These are phyloP conservation scores for Salminus brasiliensis DNA, from an alignment of 2,113 vertebrate species.

Conservation along the genomic window DNA sequence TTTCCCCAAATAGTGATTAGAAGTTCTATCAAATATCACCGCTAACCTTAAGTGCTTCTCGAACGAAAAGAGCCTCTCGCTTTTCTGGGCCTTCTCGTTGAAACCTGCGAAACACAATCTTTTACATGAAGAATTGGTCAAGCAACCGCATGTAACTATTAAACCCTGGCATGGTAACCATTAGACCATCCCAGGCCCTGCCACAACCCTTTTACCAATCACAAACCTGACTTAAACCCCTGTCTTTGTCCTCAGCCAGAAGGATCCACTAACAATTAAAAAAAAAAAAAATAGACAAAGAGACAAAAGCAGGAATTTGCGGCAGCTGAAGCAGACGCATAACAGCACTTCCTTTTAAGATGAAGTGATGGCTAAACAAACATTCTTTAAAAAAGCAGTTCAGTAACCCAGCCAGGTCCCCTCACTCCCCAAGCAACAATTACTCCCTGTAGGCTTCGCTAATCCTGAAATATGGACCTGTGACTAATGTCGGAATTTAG, in stretches of 20 bases:
- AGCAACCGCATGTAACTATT: slow-evolving; percentile 41
- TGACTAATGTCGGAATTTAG: slow-evolving; percentile 99
- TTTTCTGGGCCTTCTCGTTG: slow-evolving; percentile 54
- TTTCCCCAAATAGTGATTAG: slow-evolving; percentile 72
- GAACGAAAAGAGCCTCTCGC: slow-evolving; percentile 55
- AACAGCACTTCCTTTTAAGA: slow-evolving; percentile 39
- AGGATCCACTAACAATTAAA: slow-evolving; percentile 33
- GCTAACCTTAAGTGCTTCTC: slow-evolving; percentile 62
- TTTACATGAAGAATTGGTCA: slow-evolving; percentile 28
- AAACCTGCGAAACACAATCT: slow-evolving; percentile 64
- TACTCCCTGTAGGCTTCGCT: slow-evolving; percentile 68
- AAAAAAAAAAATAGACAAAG: slow-evolving; percentile 54
- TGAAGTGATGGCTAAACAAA: slow-evolving; percentile 62
- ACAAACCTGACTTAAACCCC: slow-evolving; percentile 27
- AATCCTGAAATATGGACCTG: slow-evolving; percentile 83
- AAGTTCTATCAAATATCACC: slow-evolving; percentile 69
- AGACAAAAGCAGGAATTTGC: slow-evolving; percentile 38
- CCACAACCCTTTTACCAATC: slow-evolving; percentile 24
- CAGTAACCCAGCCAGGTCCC: slow-evolving; percentile 45
- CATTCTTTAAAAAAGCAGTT: slow-evolving; percentile 56
- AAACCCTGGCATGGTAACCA: slow-evolving; percentile 64
- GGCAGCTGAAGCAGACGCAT: slow-evolving; percentile 44
- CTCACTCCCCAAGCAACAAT: slow-evolving; percentile 58
- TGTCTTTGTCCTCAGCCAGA: slow-evolving; percentile 25
- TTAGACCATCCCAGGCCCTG: slow-evolving; percentile 65